phyloP scores from a whole-genome alignment of 2,888 invertebrate species.

The Xylota segnis region DNA sequence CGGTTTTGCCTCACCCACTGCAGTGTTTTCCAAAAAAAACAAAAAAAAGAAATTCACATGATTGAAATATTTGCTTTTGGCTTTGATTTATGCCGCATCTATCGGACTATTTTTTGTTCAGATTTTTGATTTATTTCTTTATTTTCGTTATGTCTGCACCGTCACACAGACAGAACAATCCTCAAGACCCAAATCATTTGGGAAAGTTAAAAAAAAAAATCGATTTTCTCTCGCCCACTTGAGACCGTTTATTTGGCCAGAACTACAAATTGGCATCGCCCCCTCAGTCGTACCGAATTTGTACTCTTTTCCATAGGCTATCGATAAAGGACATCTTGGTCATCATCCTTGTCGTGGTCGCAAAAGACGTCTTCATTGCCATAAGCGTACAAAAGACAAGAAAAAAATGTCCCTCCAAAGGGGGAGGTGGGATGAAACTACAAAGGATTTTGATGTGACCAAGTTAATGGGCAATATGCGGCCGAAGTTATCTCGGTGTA shows the following conservation, averaged over 20 bases:
- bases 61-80: conserved; percentile 59
- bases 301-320: not conserved
- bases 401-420: not conserved
- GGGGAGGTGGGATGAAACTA: not conserved
- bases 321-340: not conserved
- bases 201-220: conserved; percentile 34
- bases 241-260: conserved; percentile 32
- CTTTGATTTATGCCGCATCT: conserved; percentile 55
- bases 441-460: not conserved
- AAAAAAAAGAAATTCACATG: too few species aligned
- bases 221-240: conserved; percentile 19
- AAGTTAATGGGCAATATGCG: conserved; percentile 36
- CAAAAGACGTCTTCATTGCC: conserved; percentile 14
- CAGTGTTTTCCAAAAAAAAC: not conserved
- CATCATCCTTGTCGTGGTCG: not conserved
- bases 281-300: not conserved
- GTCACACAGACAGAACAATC: conserved; percentile 12
- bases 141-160: conserved; percentile 24
- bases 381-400: not conserved
- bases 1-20: not conserved
- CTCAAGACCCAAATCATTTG: conserved; percentile 28
- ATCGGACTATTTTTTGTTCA: conserved; percentile 11
- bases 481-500: conserved; percentile 4
- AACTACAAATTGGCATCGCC: conserved; percentile 35
- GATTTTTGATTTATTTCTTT: conserved; percentile 54